Conservation (phyloP, 2,113 vertebrate genomes). For the Mesembrinibis cayennensis region DNA sequence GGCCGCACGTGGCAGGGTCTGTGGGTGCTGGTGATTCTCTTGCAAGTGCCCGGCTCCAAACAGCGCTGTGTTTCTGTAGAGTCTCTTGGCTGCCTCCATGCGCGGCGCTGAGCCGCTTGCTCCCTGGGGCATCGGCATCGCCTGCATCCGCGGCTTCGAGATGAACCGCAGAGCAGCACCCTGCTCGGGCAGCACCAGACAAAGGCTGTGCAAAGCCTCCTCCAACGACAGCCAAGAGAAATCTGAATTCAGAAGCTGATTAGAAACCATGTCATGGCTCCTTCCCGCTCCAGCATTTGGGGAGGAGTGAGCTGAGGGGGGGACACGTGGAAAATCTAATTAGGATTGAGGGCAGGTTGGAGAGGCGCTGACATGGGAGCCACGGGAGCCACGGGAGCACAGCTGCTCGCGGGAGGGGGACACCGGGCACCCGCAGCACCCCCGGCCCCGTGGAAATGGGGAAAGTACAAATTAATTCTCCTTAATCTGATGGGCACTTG, state of each 20-base stretch:
- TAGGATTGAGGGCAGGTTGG: constrained; percentile 20
- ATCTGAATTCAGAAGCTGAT: constrained; percentile 32
- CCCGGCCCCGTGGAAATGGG: accelerated
- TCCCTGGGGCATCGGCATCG: accelerated
- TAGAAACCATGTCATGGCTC: constrained; percentile 59
- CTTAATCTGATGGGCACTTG: neutral
- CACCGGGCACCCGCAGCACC: accelerated
- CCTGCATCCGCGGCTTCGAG: accelerated
- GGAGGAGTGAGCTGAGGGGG: neutral
- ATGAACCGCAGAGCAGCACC: neutral
- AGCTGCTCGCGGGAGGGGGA: neutral
- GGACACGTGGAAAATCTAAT: neutral
- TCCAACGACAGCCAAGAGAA: neutral
- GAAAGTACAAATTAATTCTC: constrained; percentile 9
- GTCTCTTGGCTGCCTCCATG: neutral
- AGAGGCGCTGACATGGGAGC: neutral
- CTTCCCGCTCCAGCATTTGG: constrained; percentile 37
- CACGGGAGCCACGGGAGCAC: neutral
- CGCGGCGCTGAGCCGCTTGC: accelerated
- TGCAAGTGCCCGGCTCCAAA: neutral
- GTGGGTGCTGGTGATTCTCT: neutral
- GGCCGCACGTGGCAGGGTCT: accelerated
- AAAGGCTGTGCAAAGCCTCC: neutral
- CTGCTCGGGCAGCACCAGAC: neutral
- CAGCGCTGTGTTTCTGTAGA: accelerated